Base-by-base conservation (phyloP, 2,888 invertebrate genomes). In the Agonopterix subpropinquella region DNA sequence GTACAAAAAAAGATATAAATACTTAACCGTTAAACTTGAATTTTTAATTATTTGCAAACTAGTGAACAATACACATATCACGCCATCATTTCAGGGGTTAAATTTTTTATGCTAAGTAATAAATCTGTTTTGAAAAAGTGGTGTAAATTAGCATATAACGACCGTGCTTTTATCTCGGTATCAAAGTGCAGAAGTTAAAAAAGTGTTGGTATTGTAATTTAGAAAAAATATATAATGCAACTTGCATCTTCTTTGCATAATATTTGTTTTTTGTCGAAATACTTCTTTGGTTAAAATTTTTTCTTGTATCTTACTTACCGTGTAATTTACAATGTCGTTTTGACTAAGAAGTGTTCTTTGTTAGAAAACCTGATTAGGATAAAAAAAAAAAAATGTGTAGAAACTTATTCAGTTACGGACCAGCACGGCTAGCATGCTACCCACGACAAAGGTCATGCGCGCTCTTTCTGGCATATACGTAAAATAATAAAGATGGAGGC, bases 111-210 rank as follows among this genome's bases (percentile, higher is more conserved):
- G 28, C 3, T 39, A 39, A 39, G n/a, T n/a, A 39, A 39, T 39
- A 39, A 39, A 42, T 42, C 42, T 42, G 10, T 42, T 42, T 11
- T n/a, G 7, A n/a, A 42, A 42, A 67, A 65, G 55, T 45, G 49
- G 53, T 66, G 67, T 70, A 74, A 73, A 74, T 77, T 69, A 73
- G 53, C 74, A 69, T 74, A 64, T 66, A 77, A 76, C 71, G 65
- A 77, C 67, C 59, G 49, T 51, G 49, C 53, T 18, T 65, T 70
- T 75, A 78, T 78, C 78, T 73, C 75, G 78, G 78, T 61, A 76
- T 79, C 77, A 60, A 59, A 28, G 39, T 66, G 58, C 56, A 53
- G 41, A 47, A 48, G 52, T 55, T 54, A 66, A 64, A 59, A 58
- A 57, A 44, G 18, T 18, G 11, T 10, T 36, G 42, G 42, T 11